A percentile compares a stretch with the other conserved stretches of the same genome.
phyloP scores from a whole-genome alignment of 2,113 vertebrate genomes.

The Hippoglossus stenolepis region DNA sequence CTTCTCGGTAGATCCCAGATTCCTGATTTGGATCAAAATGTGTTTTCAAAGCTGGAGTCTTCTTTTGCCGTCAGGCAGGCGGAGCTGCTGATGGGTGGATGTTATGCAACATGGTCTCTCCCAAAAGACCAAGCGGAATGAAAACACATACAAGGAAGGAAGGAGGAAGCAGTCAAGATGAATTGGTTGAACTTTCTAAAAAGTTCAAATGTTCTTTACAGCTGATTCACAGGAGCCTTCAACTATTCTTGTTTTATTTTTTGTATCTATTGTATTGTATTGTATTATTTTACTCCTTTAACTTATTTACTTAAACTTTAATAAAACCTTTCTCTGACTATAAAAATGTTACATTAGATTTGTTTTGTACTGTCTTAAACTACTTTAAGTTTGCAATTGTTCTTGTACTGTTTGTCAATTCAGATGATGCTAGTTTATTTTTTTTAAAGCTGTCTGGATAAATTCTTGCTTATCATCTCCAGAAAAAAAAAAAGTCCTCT shows the following conservation, averaged over 20 bases:
- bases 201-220: not conserved
- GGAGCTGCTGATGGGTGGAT: slow-evolving; percentile 29
- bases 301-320: no score
- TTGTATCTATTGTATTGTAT: no score
- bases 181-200: slow-evolving; percentile 5
- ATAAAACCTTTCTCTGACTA: no score
- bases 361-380: no score
- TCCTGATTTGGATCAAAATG: not conserved
- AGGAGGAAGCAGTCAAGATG: slow-evolving; percentile 29
- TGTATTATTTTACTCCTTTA: no score
- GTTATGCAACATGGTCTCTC: slow-evolving; percentile 25
- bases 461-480: not conserved
- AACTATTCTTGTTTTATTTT: no score
- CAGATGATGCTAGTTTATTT: not conserved
- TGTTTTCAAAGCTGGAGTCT: not conserved
- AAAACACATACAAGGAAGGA: slow-evolving; percentile 48
- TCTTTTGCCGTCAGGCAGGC: not conserved
- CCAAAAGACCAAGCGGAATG: slow-evolving; percentile 40
- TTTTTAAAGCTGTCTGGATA: not conserved
- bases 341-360: no score
- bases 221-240: not conserved
- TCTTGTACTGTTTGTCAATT: not conserved
- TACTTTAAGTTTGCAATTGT: not conserved
- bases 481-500: not conserved
- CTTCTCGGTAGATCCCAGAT: not conserved